Evolutionary conservation across 2,113 vertebrate species (phyloP).

Genomic region (Lonchura striata): DNA sequence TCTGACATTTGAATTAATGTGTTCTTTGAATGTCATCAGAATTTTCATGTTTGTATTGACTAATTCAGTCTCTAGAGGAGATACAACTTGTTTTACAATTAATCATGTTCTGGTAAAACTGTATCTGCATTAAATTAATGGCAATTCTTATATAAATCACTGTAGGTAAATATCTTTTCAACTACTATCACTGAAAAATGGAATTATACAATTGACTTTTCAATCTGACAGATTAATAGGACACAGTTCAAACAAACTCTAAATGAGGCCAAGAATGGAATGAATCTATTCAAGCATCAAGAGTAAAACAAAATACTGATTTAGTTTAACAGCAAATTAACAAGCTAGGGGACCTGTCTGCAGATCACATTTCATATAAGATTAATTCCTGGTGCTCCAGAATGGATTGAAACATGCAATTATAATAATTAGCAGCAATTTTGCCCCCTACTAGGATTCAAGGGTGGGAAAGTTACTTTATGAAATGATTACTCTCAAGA

Average conservation of each 20-base stretch:
- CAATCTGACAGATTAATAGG: conserved; percentile 43
- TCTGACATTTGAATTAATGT: not conserved
- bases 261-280: conserved; percentile 23
- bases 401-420: conserved; percentile 8
- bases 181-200: conserved; percentile 25
- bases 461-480: not conserved
- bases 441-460: not conserved
- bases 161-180: conserved; percentile 32
- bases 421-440: conserved; percentile 43
- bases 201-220: conserved; percentile 58
- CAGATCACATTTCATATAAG: conserved; percentile 18
- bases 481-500: not conserved
- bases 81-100: conserved; percentile 24
- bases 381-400: conserved; percentile 27
- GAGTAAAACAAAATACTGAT: conserved; percentile 50
- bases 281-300: conserved; percentile 25
- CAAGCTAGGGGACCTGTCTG: conserved; percentile 30
- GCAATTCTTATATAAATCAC: conserved; percentile 35
- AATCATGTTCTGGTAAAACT: conserved; percentile 16
- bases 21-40: not conserved
- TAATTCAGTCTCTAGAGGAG: not conserved
- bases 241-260: conserved; percentile 13
- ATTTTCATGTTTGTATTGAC: not conserved
- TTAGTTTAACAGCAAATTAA: conserved; percentile 40
- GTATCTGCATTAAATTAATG: conserved; percentile 38